Percentiles rank a stretch among this genome's conserved stretches.
phyloP scores from a whole-genome alignment of 2,797 vertebrate species.

The Knipowitschia caucasica region DNA sequence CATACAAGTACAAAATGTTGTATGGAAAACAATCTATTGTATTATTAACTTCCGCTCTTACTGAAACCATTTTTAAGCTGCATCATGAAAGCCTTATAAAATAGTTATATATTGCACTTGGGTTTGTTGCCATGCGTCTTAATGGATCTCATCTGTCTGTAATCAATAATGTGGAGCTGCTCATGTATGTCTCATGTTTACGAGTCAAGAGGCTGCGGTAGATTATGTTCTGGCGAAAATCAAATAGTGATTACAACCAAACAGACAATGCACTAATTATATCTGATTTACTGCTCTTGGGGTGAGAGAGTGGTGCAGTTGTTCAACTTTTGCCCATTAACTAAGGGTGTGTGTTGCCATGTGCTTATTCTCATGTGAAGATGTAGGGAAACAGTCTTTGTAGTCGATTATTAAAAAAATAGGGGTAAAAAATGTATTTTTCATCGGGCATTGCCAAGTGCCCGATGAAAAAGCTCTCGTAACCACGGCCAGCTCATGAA shows the following conservation, averaged over 20 bases:
- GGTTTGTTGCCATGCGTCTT: constrained; percentile 15
- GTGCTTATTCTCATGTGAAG: background rate
- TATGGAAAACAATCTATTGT: no score
- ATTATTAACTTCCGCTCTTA: background rate
- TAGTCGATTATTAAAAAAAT: no score
- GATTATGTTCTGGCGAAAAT: background rate
- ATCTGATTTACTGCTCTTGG: background rate
- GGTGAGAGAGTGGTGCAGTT: background rate
- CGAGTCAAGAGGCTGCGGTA: constrained; percentile 13
- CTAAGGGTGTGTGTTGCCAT: no score
- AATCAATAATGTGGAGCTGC: constrained; percentile 21
- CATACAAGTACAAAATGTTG: no score
- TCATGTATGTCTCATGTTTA: constrained; percentile 26
- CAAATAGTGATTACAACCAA: background rate
- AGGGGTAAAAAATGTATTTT: no score
- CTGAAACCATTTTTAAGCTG: background rate
- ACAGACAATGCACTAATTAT: background rate
- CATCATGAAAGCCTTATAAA: background rate
- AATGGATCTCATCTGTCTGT: constrained; percentile 16
- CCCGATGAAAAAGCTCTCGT: no score
- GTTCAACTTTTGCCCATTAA: background rate
- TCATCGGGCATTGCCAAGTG: no score
- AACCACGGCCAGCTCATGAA: no score
- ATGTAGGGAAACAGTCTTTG: no score
- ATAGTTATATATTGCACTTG: background rate